These are phyloP conservation scores for Euzophera pinguis DNA, from an alignment of 2,888 invertebrate genomes.

Conservation along the genomic window DNA sequence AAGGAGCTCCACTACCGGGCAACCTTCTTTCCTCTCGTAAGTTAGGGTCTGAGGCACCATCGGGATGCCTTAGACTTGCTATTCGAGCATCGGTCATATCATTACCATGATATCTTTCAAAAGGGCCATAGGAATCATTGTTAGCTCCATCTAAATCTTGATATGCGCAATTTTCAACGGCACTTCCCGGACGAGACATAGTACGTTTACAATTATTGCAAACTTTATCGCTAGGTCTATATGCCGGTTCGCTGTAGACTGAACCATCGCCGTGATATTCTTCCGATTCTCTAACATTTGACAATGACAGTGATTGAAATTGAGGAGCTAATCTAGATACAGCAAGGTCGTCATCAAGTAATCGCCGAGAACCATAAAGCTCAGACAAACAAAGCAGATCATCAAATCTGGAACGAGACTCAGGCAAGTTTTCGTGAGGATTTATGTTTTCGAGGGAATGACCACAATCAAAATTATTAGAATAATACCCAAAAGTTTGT, in stretches of 20 bases:
- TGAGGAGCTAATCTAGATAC: slow-evolving; percentile 79
- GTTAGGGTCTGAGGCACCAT: slow-evolving; percentile 96
- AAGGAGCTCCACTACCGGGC: slow-evolving; percentile 83
- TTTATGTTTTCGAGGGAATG: slow-evolving; percentile 55
- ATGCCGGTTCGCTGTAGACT: slow-evolving; percentile 92
- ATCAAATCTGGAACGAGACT: slow-evolving; percentile 83
- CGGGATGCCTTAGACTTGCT: slow-evolving; percentile 91
- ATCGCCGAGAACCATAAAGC: slow-evolving; percentile 88
- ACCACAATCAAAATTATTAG: slow-evolving; percentile 69
- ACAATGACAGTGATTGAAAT: slow-evolving; percentile 85
- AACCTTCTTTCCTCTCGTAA: slow-evolving; percentile 84
- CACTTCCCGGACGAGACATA: slow-evolving; percentile 84
- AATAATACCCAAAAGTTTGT: slow-evolving; percentile 77
- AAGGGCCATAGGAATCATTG: slow-evolving; percentile 78
- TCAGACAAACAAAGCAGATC: slow-evolving; percentile 90
- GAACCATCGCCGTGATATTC: slow-evolving; percentile 87
- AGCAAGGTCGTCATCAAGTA: slow-evolving; percentile 83
- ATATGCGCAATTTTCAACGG: slow-evolving; percentile 83
- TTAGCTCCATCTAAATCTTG: slow-evolving; percentile 77
- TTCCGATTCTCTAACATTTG: slow-evolving; percentile 84
- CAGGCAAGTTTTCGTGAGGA: slow-evolving; percentile 70
- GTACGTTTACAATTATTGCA: slow-evolving; percentile 87
- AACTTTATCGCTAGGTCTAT: slow-evolving; percentile 85
- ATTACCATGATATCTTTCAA: slow-evolving; percentile 81
- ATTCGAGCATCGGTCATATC: slow-evolving; percentile 79